Percentiles rank a stretch among this genome's conserved stretches.
phyloP scores from a whole-genome alignment of 2,797 vertebrate species.

The Trematomus bernacchii region DNA sequence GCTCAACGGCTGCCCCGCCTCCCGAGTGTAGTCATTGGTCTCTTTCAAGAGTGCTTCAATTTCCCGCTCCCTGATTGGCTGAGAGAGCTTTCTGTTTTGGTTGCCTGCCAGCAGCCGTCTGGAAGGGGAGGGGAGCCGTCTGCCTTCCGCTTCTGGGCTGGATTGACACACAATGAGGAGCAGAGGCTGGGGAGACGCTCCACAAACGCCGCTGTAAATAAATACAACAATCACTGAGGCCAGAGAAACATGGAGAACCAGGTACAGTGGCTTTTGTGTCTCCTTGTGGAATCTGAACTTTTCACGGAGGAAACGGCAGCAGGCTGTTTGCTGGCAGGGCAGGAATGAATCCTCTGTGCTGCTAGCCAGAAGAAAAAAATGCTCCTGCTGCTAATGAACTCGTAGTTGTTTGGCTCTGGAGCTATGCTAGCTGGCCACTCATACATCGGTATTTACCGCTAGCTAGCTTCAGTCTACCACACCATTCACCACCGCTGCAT shows the following conservation, averaged over 20 bases:
- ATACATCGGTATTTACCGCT: constrained; percentile 85
- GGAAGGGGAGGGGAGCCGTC: constrained; percentile 84
- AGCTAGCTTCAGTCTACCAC: constrained; percentile 64
- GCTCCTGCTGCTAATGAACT: constrained; percentile 80
- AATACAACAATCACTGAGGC: constrained; percentile 83
- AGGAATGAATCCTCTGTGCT: constrained; percentile 73
- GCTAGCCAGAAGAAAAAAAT: constrained; percentile 73
- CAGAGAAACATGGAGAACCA: constrained; percentile 88
- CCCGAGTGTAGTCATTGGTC: constrained; percentile 53
- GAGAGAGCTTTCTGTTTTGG: constrained; percentile 82
- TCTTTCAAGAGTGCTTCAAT: constrained; percentile 53
- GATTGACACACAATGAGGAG: constrained; percentile 92
- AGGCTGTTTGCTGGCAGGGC: constrained; percentile 59
- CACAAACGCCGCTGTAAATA: constrained; percentile 87
- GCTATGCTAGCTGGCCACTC: constrained; percentile 82
- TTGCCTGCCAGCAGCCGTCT: constrained; percentile 83
- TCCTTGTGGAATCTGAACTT: constrained; percentile 55
- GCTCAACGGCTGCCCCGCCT: constrained; percentile 72
- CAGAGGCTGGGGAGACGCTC: constrained; percentile 86
- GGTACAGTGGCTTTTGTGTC: constrained; percentile 79
- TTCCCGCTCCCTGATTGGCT: constrained; percentile 65
- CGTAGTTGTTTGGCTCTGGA: constrained; percentile 81
- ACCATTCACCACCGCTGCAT: constrained; percentile 66
- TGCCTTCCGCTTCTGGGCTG: constrained; percentile 89
- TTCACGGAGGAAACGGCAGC: constrained; percentile 55